Conservation (phyloP, 1,140 invertebrate species). For the Oncopodura yosiiana region DNA sequence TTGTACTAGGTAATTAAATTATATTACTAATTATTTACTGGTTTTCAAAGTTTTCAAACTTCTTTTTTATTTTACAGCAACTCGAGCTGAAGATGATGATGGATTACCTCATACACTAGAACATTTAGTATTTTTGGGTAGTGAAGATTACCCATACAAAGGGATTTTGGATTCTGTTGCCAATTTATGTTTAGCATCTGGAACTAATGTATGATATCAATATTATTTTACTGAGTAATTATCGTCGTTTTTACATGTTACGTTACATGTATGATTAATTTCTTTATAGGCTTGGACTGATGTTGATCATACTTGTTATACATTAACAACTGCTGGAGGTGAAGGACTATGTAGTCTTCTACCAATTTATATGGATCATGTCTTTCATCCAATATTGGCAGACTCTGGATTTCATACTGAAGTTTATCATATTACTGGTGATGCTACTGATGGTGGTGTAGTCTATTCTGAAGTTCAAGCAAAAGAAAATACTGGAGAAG, state of each 20-base stretch:
- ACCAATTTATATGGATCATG: constrained; percentile 82
- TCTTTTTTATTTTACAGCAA: constrained; percentile 49
- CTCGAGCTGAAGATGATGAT: constrained; percentile 82
- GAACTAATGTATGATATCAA: constrained; percentile 73
- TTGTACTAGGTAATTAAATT: constrained; percentile 62
- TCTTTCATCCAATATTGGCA: constrained; percentile 70
- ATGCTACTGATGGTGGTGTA: constrained; percentile 80
- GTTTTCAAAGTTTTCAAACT: constrained; percentile 10
- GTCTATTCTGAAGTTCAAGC: constrained; percentile 88
- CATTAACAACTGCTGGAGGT: constrained; percentile 72
- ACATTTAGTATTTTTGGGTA: constrained; percentile 83
- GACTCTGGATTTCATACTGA: constrained; percentile 75
- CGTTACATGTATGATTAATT: too few species aligned
- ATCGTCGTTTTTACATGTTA: too few species aligned
- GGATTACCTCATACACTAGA: constrained; percentile 86
- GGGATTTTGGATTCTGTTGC: constrained; percentile 78
- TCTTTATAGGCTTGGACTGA: constrained; percentile 48
- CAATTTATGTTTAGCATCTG: constrained; percentile 77
- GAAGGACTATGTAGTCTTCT: constrained; percentile 78
- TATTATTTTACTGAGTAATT: constrained; percentile 27
- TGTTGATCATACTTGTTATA: constrained; percentile 80
- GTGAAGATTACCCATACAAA: constrained; percentile 80
- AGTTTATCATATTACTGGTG: constrained; percentile 79
- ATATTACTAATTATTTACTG: not conserved
- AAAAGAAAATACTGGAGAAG: constrained; percentile 62